Evolutionary conservation across 2,797 vertebrate species (phyloP).

Genomic region (Pachyuromys duprasi): DNA sequence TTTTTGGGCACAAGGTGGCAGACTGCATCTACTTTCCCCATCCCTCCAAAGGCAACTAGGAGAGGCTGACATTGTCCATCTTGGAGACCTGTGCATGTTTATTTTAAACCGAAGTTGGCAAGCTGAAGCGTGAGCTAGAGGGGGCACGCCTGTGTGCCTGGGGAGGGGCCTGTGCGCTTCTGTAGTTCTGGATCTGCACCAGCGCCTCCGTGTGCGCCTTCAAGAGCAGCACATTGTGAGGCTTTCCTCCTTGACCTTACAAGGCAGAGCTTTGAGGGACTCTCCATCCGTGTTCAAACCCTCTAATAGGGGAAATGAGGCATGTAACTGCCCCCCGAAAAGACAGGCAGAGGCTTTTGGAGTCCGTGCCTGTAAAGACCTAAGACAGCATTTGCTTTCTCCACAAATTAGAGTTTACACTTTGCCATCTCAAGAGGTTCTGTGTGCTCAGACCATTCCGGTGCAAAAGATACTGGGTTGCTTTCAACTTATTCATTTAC

Average conservation of each 20-base stretch:
- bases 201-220: not conserved
- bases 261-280: not conserved
- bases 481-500: constrained; percentile 2
- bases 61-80: constrained; percentile 5
- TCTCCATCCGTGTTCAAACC: not conserved
- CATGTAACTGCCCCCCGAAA: not conserved
- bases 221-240: not conserved
- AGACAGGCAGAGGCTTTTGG: not conserved
- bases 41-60: not conserved
- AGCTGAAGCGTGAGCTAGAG: not conserved
- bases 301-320: not conserved
- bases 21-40: not conserved
- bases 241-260: not conserved
- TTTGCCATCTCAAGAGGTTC: not conserved
- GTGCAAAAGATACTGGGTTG: not conserved
- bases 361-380: fast-evolving
- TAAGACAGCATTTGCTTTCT: not conserved
- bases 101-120: not conserved
- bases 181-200: not conserved
- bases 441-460: not conserved
- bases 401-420: not conserved
- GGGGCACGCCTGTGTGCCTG: not conserved
- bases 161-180: fast-evolving
- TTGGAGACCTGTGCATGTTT: not conserved
- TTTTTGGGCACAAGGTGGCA: constrained; percentile 72